Percentiles rank a stretch among this genome's conserved stretches.
Evolutionary conservation across 2,888 invertebrate genomes (phyloP).

Genomic region (Drosophila mulleri): DNA sequence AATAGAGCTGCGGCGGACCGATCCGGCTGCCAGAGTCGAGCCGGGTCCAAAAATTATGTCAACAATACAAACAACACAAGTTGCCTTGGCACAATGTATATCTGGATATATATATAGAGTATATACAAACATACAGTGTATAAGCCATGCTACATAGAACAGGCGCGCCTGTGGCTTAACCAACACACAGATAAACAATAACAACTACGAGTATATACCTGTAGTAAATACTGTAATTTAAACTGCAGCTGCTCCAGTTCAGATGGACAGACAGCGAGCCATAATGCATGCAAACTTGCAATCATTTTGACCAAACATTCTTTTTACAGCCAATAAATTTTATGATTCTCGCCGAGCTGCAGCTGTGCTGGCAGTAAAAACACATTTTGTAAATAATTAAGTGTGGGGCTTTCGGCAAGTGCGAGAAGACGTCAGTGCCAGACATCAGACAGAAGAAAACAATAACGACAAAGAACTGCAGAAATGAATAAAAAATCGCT

Average conservation of each 20-base stretch:
- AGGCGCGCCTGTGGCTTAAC: slow-evolving; percentile 37
- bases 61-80: slow-evolving; percentile 36
- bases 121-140: slow-evolving; percentile 24
- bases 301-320: slow-evolving; percentile 64
- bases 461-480: not conserved
- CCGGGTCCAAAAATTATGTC: slow-evolving; percentile 45
- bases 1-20: slow-evolving; percentile 52
- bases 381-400: slow-evolving; percentile 60
- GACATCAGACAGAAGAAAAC: slow-evolving; percentile 1
- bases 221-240: slow-evolving; percentile 43
- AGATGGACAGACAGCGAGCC: slow-evolving; percentile 14
- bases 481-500: slow-evolving; percentile 10
- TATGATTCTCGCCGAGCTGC: slow-evolving; percentile 43
- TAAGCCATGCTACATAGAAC: slow-evolving; percentile 17
- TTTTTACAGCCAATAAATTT: slow-evolving; percentile 70
- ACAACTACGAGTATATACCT: slow-evolving; percentile 7
- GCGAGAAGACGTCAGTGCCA: not conserved
- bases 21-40: slow-evolving; percentile 12
- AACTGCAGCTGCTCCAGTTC: slow-evolving; percentile 49
- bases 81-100: slow-evolving; percentile 29
- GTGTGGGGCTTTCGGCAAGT: slow-evolving; percentile 33
- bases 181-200: slow-evolving; percentile 13
- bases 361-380: slow-evolving; percentile 51
- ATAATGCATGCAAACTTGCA: slow-evolving; percentile 76
- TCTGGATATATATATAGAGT: slow-evolving; percentile 8